Evolutionary conservation across 2,113 vertebrate species (phyloP).

Genomic region (Hippopotamus amphibius): DNA sequence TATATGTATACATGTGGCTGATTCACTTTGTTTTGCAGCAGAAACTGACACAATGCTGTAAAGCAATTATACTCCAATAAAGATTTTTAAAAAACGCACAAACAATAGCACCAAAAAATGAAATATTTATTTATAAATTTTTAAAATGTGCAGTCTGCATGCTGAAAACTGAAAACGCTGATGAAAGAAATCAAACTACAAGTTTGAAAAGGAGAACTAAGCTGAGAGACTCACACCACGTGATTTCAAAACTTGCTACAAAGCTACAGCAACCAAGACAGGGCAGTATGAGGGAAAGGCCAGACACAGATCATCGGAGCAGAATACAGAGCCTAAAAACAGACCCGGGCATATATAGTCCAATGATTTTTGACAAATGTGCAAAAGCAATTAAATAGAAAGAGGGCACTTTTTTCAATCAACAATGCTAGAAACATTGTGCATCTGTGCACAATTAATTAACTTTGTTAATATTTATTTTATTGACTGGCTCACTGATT

Average conservation of each 20-base stretch:
- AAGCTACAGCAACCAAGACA: too few relatives aligned
- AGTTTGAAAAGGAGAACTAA: not conserved
- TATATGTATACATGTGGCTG: too few relatives aligned
- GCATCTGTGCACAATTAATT: rapidly evolving
- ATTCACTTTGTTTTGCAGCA: too few relatives aligned
- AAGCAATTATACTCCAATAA: too few relatives aligned
- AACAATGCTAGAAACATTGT: not conserved
- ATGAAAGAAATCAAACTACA: not conserved
- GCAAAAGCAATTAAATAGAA: not conserved
- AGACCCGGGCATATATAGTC: rapidly evolving
- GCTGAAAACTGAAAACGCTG: not conserved
- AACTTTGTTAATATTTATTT: not conserved
- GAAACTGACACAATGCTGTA: too few relatives aligned
- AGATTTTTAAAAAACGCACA: not conserved
- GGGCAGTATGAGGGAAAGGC: rapidly evolving
- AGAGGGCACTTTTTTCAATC: not conserved
- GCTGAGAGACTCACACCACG: rapidly evolving
- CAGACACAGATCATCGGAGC: not conserved
- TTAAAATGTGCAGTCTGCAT: not conserved
- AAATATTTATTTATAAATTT: not conserved
- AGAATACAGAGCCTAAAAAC: not conserved
- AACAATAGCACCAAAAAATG: not conserved
- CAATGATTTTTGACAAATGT: too few relatives aligned
- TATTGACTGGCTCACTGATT: too few relatives aligned
- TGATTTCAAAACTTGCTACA: not conserved